Conservation (phyloP, 2,113 vertebrate genomes). For the Aleadryas rufinucha region DNA sequence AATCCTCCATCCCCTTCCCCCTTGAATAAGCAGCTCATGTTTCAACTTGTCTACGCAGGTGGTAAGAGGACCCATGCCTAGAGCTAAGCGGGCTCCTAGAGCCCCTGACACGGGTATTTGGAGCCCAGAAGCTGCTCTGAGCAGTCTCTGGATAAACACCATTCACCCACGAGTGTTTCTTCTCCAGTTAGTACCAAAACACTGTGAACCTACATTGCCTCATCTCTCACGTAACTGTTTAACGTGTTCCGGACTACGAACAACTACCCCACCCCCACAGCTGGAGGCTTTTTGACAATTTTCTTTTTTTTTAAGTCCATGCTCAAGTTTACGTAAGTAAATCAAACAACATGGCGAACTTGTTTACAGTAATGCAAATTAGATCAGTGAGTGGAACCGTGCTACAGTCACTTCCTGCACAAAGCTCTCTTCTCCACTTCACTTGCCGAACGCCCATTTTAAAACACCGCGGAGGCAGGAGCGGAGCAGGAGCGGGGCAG, state of each 20-base stretch:
- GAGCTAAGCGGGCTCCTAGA: not conserved
- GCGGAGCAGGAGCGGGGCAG: not conserved
- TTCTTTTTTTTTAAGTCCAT: not conserved
- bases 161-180: not conserved
- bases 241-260: fast-evolving
- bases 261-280: not conserved
- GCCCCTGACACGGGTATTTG: fast-evolving
- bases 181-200: not conserved
- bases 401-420: not conserved
- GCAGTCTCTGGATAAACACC: not conserved
- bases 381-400: not conserved
- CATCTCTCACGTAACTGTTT: fast-evolving
- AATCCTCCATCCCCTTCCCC: not conserved
- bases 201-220: fast-evolving
- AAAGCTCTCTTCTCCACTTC: not conserved
- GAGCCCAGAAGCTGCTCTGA: not conserved
- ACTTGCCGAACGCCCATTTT: not conserved
- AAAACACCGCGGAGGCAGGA: not conserved
- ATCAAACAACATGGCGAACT: not conserved
- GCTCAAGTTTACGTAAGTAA: not conserved
- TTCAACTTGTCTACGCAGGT: not conserved
- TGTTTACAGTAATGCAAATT: not conserved
- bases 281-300: not conserved
- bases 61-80: fast-evolving
- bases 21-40: not conserved